phyloP scores from a whole-genome alignment of 2,113 vertebrate genomes.

The Daubentonia madagascariensis region DNA sequence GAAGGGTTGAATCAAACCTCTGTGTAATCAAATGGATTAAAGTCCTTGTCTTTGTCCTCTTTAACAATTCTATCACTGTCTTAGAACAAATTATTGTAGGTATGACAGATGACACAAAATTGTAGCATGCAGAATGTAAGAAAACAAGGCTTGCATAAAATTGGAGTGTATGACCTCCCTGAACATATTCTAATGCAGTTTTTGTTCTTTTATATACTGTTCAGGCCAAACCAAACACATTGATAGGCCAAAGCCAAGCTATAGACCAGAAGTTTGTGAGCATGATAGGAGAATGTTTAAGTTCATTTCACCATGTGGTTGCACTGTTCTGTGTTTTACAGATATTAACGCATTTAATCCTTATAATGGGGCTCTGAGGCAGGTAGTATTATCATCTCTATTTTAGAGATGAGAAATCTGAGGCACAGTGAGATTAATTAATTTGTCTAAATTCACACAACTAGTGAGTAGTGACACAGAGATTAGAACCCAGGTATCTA shows the following conservation, averaged over 20 bases:
- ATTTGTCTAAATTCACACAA: neutral
- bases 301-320: neutral
- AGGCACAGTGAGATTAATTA: neutral
- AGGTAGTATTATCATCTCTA: neutral
- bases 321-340: neutral
- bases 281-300: neutral
- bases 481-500: neutral
- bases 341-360: neutral
- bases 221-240: neutral
- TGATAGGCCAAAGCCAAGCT: neutral
- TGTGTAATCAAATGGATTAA: neutral
- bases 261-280: neutral
- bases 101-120: neutral
- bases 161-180: neutral
- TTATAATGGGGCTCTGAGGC: neutral
- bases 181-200: neutral
- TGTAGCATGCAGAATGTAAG: neutral
- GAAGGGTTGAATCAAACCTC: conserved; percentile 1
- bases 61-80: neutral
- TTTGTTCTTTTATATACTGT: neutral
- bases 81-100: neutral
- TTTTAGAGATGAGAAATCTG: neutral
- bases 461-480: neutral
- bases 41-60: neutral
- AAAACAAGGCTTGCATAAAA: neutral